A percentile compares a stretch with the other conserved stretches of the same genome.
Evolutionary conservation across 1,140 invertebrate species (phyloP).

Genomic region (Temnothorax nylanderi): DNA sequence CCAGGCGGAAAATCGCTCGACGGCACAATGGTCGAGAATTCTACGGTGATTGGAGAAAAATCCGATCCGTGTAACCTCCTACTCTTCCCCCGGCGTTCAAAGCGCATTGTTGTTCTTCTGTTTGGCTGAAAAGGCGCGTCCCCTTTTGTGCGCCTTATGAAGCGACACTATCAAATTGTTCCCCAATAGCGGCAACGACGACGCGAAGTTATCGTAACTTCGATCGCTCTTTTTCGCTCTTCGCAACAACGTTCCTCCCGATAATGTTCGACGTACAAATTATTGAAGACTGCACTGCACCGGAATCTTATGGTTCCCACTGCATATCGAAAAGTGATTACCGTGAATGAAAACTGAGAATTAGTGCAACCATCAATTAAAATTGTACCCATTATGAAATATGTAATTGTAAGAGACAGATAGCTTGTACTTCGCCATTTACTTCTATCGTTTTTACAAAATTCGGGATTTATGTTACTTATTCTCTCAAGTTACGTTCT

Average conservation of each 20-base stretch:
- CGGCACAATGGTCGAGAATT: conserved; percentile 41
- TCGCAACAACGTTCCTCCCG: not conserved
- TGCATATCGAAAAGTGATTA: not conserved
- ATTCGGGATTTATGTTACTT: not conserved
- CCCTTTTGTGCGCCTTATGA: conserved; percentile 45
- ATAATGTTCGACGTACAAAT: conserved; percentile 44
- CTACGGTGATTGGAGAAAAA: conserved; percentile 56
- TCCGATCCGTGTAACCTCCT: conserved; percentile 35
- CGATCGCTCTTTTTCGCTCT: conserved; percentile 6
- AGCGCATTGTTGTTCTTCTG: conserved; percentile 50
- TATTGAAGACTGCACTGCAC: not conserved
- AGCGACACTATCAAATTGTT: conserved; percentile 53
- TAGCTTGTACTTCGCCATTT: not conserved
- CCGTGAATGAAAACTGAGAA: not conserved
- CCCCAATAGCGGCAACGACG: conserved; percentile 18
- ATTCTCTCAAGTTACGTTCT: too few species aligned
- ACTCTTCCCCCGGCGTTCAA: not conserved
- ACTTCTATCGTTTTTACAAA: not conserved
- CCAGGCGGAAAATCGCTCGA: conserved; percentile 47
- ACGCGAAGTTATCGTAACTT: conserved; percentile 8
- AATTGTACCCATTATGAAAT: not conserved
- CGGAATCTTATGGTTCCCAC: not conserved
- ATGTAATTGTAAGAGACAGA: conserved; percentile 2
- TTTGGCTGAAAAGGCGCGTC: conserved; percentile 50
- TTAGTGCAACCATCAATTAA: not conserved